These are phyloP conservation scores for Shargacucullia verbasci DNA, from an alignment of 2,888 invertebrate species.

Conservation along the genomic window DNA sequence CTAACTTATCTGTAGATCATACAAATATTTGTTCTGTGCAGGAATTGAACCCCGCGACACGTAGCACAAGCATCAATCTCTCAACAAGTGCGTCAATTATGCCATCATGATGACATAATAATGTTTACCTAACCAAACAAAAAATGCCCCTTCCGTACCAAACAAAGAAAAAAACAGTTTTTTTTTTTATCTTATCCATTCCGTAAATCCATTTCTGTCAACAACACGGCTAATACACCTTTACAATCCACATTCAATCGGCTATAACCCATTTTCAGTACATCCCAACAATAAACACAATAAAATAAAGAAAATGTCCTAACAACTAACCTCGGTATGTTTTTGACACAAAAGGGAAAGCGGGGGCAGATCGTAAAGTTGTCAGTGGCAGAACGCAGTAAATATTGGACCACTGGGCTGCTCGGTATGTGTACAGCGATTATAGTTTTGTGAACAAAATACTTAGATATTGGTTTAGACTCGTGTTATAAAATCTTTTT, in stretches of 20 bases:
- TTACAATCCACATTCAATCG: constrained; percentile 49
- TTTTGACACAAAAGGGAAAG: constrained; percentile 62
- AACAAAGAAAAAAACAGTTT: constrained; percentile 5
- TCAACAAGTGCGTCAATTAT: no score
- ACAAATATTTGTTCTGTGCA: no score
- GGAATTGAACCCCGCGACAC: no score
- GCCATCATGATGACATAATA: no score
- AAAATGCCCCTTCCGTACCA: no score
- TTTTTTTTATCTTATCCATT: constrained; percentile 2
- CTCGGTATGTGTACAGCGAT: constrained; percentile 31
- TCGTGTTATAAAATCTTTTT: constrained; percentile 4
- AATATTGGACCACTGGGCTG: constrained; percentile 59
- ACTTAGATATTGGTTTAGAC: constrained; percentile 29
- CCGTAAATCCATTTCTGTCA: constrained; percentile 29
- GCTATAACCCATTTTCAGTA: constrained; percentile 53
- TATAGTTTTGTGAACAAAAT: constrained; percentile 48
- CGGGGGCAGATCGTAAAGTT: constrained; percentile 66
- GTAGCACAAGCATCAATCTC: no score
- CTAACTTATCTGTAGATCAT: no score
- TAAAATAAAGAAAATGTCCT: constrained; percentile 65
- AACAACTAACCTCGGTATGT: constrained; percentile 61
- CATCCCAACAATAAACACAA: constrained; percentile 59
- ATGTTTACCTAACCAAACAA: no score
- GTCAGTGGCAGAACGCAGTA: constrained; percentile 66
- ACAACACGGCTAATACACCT: constrained; percentile 32